Conservation (phyloP, 2,888 invertebrate genomes). For the Criorhina ranunculi region DNA sequence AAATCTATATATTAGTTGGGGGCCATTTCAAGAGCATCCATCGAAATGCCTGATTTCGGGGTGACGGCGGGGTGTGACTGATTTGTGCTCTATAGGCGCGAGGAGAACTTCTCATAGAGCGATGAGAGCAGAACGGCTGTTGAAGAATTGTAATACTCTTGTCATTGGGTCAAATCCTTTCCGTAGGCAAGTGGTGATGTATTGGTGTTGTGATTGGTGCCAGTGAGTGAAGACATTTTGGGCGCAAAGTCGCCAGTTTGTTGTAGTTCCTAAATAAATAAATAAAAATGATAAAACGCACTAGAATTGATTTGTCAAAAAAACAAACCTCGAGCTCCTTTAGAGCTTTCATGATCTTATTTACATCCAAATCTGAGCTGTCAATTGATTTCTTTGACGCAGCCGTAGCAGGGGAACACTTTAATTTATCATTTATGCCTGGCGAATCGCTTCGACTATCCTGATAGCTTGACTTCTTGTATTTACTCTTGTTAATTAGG, state of each 20-base stretch:
- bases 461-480: conserved; percentile 70
- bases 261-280: conserved; percentile 46
- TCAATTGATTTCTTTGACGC: conserved; percentile 75
- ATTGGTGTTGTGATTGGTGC: conserved; percentile 73
- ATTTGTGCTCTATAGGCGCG: conserved; percentile 65
- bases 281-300: no score
- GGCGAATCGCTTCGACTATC: conserved; percentile 64
- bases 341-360: conserved; percentile 85
- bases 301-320: no score
- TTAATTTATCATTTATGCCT: conserved; percentile 73
- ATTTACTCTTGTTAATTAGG: conserved; percentile 62
- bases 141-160: conserved; percentile 73
- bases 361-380: conserved; percentile 82
- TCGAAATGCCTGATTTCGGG: conserved; percentile 52
- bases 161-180: conserved; percentile 74
- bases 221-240: conserved; percentile 60
- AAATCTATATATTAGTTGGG: conserved; percentile 32
- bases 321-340: conserved; percentile 84
- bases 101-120: conserved; percentile 72
- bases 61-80: conserved; percentile 43
- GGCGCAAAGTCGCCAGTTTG: conserved; percentile 58
- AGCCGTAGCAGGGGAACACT: conserved; percentile 67
- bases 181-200: conserved; percentile 76
- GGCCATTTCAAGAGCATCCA: conserved; percentile 36
- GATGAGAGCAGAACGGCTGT: conserved; percentile 72